Percentiles rank a stretch among this genome's conserved stretches.
phyloP scores from a whole-genome alignment of 92 coral and sea anemone species.

The Isaurus tuberculatus region DNA sequence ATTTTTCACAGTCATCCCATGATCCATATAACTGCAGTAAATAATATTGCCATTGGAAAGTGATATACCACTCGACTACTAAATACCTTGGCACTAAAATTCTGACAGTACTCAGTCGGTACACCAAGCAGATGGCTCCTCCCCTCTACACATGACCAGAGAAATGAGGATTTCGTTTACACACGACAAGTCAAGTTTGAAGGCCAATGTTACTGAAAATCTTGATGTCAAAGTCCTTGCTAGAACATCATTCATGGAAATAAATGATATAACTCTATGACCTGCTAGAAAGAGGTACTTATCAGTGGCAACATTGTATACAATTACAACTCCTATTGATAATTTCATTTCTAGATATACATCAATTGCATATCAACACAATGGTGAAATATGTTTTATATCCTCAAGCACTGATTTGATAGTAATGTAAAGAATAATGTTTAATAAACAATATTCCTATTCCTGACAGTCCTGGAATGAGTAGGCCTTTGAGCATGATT shows the following conservation, averaged over 20 bases:
- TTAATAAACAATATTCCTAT: too few species aligned
- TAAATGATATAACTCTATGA: neutral
- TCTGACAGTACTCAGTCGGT: neutral
- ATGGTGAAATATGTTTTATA: too few species aligned
- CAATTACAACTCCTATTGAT: too few species aligned
- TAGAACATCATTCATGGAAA: neutral
- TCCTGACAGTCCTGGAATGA: too few species aligned
- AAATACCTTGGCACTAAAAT: conserved; percentile 1
- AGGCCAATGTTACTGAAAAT: neutral
- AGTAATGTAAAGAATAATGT: too few species aligned
- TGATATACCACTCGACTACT: neutral
- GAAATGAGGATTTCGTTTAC: neutral
- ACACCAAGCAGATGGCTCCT: conserved; percentile 20
- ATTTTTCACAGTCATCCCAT: too few species aligned
- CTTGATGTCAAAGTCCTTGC: neutral
- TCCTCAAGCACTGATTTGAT: too few species aligned
- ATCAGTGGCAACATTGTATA: too few species aligned
- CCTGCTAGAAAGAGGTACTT: too few species aligned
- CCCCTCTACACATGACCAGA: neutral
- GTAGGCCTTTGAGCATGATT: too few species aligned
- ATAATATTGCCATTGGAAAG: neutral
- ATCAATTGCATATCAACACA: too few species aligned
- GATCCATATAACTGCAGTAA: neutral
- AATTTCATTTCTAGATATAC: too few species aligned
- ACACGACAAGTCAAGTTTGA: neutral